Percentiles rank a stretch among this genome's conserved stretches.
phyloP scores from a whole-genome alignment of 2,113 vertebrate species.

The Anoplopoma fimbria region DNA sequence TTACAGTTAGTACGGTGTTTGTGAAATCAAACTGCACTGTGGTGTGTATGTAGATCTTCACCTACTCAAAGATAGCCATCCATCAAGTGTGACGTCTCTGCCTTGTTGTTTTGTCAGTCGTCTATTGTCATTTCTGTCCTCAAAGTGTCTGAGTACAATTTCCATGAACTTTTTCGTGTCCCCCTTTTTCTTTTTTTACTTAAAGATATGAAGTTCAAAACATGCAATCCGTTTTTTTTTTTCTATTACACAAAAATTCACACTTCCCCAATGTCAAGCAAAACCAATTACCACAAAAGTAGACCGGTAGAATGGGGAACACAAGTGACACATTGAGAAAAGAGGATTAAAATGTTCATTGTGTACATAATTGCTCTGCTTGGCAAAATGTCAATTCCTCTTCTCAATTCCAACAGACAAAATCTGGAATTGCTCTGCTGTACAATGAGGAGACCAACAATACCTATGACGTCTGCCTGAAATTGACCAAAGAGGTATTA shows the following conservation, averaged over 20 bases:
- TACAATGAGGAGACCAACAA: constrained; percentile 89
- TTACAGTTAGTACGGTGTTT: constrained; percentile 5
- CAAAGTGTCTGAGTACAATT: neutral
- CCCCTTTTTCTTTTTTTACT: neutral
- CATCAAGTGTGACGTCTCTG: neutral
- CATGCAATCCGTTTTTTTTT: neutral
- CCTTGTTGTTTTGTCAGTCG: neutral
- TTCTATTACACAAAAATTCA: constrained; percentile 23
- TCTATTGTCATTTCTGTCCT: neutral
- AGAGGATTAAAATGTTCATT: constrained; percentile 67
- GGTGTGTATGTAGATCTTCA: constrained; percentile 7
- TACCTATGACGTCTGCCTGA: constrained; percentile 90
- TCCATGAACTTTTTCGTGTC: constrained; percentile 4
- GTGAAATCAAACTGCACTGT: neutral
- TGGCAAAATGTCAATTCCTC: constrained; percentile 65
- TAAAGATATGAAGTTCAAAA: constrained; percentile 7
- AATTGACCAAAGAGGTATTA: constrained; percentile 90
- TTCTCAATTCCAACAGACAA: constrained; percentile 85
- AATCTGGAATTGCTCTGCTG: constrained; percentile 90
- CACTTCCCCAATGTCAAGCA: constrained; percentile 28
- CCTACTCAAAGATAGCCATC: neutral
- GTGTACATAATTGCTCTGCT: constrained; percentile 66
- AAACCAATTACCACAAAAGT: constrained; percentile 61
- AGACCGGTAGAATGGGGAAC: constrained; percentile 22
- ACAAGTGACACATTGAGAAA: constrained; percentile 48